Percentiles rank a stretch among this genome's conserved stretches.
Conservation (phyloP, 2,888 invertebrate species). For the Xanthorhoe spadicearia region DNA sequence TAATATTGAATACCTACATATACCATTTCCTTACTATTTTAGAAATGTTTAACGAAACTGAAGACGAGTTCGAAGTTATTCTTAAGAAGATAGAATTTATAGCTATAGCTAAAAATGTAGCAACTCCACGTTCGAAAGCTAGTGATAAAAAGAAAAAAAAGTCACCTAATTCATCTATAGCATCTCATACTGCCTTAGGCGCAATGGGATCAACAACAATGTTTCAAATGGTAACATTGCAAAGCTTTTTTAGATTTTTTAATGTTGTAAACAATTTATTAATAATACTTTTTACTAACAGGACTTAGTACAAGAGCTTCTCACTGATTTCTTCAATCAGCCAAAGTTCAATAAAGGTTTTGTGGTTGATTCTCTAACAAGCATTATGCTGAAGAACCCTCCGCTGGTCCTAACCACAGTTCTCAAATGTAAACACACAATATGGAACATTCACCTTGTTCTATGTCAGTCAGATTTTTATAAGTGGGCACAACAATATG, state of each 20-base stretch:
- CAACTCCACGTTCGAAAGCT: constrained; percentile 68
- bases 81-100: constrained; percentile 66
- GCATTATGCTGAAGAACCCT: constrained; percentile 66
- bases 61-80: constrained; percentile 66
- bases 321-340: constrained; percentile 63
- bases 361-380: constrained; percentile 70
- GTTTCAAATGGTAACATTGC: constrained; percentile 65
- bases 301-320: constrained; percentile 70
- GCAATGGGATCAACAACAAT: constrained; percentile 68
- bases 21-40: constrained; percentile 32
- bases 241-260: background rate
- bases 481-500: constrained; percentile 70
- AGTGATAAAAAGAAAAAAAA: constrained; percentile 72
- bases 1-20: background rate
- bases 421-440: constrained; percentile 67
- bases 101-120: constrained; percentile 58
- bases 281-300: constrained; percentile 45
- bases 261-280: constrained; percentile 7
- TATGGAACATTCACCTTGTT: constrained; percentile 69
- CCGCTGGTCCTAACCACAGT: constrained; percentile 62
- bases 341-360: constrained; percentile 69
- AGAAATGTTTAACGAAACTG: constrained; percentile 57
- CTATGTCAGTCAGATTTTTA: constrained; percentile 72
- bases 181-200: constrained; percentile 57
- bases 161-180: constrained; percentile 57